These are phyloP conservation scores for Pollenia griseotomentosa DNA, from an alignment of 2,888 invertebrate species.

Conservation along the genomic window DNA sequence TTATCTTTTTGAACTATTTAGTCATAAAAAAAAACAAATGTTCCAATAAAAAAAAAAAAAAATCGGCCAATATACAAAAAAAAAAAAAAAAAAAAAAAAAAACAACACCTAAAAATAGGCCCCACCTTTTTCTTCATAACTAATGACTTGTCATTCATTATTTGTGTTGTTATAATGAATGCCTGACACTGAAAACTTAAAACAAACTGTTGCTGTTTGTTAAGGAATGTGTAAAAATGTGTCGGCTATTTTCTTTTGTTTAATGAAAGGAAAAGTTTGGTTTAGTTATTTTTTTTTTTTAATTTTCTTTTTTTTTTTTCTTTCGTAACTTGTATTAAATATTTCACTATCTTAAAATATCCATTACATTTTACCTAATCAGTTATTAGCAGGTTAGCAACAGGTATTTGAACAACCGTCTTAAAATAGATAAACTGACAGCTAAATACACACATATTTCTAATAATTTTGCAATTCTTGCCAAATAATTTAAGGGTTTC, in stretches of 20 bases:
- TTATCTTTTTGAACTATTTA: no score
- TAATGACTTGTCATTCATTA: background rate
- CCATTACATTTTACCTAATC: no score
- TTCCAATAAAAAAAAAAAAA: background rate
- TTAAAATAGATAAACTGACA: no score
- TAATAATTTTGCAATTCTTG: no score
- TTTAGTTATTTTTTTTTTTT: background rate
- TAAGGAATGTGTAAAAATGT: slow-evolving; percentile 6
- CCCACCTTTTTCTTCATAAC: background rate
- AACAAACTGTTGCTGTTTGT: slow-evolving; percentile 22
- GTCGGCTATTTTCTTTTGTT: background rate
- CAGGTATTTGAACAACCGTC: background rate
- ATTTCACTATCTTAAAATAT: no score
- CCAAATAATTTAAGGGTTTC: no score
- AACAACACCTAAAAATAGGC: background rate
- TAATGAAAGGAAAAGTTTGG: background rate
- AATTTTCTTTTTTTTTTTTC: background rate
- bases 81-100: background rate
- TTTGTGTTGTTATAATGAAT: background rate
- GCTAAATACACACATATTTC: no score
- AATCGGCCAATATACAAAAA: background rate
- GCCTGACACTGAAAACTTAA: background rate
- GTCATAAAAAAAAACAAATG: no score
- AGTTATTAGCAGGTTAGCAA: no score
- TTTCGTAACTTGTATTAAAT: no score